Percentiles rank a stretch among this genome's conserved stretches.
phyloP scores from a whole-genome alignment of 2,113 vertebrate species.

The Takifugu flavidus region DNA sequence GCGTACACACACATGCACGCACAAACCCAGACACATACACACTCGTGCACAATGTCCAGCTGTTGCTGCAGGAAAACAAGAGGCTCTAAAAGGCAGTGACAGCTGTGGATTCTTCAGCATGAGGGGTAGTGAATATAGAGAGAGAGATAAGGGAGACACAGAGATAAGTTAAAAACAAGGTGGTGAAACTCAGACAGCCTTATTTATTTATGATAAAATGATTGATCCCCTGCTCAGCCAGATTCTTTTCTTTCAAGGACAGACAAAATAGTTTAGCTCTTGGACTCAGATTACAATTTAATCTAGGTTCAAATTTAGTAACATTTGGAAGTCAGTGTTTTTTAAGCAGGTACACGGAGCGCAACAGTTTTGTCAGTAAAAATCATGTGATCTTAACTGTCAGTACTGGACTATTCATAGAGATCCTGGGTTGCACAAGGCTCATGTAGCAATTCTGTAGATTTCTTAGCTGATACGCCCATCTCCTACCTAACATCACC shows the following conservation, averaged over 20 bases:
- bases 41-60: slow-evolving; percentile 50
- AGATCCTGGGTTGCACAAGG: slow-evolving; percentile 72
- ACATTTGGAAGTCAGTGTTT: no score
- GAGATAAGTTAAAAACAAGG: slow-evolving; percentile 1
- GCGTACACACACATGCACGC: slow-evolving; percentile 16
- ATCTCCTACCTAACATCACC: slow-evolving; percentile 1
- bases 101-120: slow-evolving; percentile 68
- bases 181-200: not conserved
- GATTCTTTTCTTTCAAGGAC: no score
- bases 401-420: slow-evolving; percentile 59
- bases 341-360: no score
- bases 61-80: slow-evolving; percentile 51
- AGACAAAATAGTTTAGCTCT: no score
- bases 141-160: slow-evolving; percentile 21
- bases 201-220: not conserved
- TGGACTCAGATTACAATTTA: no score
- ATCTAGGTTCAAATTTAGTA: no score
- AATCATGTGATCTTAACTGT: slow-evolving; percentile 56
- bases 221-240: no score
- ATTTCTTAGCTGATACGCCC: slow-evolving; percentile 9
- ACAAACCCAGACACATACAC: slow-evolving; percentile 17
- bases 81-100: slow-evolving; percentile 62
- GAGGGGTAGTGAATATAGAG: slow-evolving; percentile 31
- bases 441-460: slow-evolving; percentile 52
- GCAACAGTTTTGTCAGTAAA: no score